Conservation (phyloP, 2,888 invertebrate species). For the Morinoia aosen region DNA sequence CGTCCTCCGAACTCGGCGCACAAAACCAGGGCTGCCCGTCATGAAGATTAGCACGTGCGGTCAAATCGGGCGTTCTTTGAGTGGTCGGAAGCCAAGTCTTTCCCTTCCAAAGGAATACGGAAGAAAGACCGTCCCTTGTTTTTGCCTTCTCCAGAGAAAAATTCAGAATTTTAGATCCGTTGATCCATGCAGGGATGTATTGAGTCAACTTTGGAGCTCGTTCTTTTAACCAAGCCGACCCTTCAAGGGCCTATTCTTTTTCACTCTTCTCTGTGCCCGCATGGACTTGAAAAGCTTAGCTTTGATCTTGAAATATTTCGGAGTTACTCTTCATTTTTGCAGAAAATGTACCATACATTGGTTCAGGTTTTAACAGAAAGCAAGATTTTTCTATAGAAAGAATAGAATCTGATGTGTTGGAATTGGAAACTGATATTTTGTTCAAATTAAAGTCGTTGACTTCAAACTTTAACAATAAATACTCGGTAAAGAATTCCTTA, state of each 20-base stretch:
- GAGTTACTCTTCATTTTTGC: not conserved
- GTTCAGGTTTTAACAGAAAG: not conserved
- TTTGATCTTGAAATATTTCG: not conserved
- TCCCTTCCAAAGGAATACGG: not conserved
- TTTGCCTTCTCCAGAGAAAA: not conserved
- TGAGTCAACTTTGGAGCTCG: not conserved
- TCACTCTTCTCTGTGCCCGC: not conserved
- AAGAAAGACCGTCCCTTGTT: not conserved
- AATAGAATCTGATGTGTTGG: not conserved
- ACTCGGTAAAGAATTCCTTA: not conserved
- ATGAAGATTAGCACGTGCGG: not conserved
- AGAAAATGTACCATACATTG: not conserved
- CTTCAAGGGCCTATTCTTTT: not conserved
- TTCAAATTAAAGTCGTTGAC: not conserved
- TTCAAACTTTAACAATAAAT: not conserved
- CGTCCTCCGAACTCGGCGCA: not conserved
- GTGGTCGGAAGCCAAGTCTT: not conserved
- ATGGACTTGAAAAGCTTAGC: not conserved
- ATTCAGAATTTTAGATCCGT: conserved; percentile 12
- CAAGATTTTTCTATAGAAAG: not conserved
- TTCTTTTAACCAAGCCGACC: not conserved
- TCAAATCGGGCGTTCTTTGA: not conserved
- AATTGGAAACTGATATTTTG: not conserved
- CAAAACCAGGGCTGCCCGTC: not conserved
- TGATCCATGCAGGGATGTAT: not conserved